phyloP scores from a whole-genome alignment of 2,113 vertebrate genomes.

The Ptilonorhynchus violaceus region DNA sequence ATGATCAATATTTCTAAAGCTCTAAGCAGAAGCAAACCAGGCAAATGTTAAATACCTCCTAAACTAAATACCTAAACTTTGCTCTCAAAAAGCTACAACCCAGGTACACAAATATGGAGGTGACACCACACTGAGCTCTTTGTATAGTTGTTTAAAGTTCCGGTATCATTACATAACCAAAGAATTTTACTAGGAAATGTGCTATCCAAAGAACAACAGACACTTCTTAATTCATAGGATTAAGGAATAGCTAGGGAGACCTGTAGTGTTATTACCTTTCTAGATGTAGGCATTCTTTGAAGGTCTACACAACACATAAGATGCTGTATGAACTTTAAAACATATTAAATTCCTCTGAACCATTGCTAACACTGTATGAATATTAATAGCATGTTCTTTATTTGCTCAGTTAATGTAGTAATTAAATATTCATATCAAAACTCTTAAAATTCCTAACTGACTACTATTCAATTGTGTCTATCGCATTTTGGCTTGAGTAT shows the following conservation, averaged over 20 bases:
- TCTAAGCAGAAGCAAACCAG: background rate
- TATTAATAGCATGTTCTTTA: conserved; percentile 39
- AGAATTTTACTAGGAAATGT: background rate
- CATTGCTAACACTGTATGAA: background rate
- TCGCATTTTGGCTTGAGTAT: background rate
- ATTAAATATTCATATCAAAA: conserved; percentile 51
- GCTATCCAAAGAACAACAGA: background rate
- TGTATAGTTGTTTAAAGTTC: background rate
- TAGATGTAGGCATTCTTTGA: background rate
- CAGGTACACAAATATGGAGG: background rate
- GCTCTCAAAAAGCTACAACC: background rate
- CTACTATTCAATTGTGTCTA: background rate
- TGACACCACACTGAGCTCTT: background rate
- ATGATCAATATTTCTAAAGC: background rate
- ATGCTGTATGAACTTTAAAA: background rate
- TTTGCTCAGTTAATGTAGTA: conserved; percentile 32
- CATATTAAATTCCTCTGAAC: background rate
- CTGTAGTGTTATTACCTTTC: background rate
- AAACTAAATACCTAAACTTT: background rate
- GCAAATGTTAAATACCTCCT: background rate
- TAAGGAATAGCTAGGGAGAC: background rate
- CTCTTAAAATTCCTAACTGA: conserved; percentile 17
- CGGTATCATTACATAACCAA: background rate
- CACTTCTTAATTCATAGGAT: background rate
- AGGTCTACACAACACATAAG: background rate